Evolutionary conservation across 2,888 invertebrate species (phyloP).

Genomic region (Tenthredo scrophulariae): DNA sequence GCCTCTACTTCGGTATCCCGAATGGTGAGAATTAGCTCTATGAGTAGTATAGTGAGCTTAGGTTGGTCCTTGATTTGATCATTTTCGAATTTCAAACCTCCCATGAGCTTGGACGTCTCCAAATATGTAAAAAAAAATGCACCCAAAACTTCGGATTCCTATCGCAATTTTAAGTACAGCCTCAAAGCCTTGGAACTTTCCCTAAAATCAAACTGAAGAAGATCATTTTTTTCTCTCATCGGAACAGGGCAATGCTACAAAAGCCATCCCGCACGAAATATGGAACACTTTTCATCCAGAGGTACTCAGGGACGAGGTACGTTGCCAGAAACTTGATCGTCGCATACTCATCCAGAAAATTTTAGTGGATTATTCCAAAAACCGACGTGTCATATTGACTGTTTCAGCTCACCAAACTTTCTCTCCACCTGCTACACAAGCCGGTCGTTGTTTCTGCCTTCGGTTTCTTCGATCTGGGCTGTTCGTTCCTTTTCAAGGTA

Average conservation of each 20-base stretch:
- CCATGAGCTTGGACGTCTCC: too few relatives aligned
- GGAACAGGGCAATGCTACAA: neutral
- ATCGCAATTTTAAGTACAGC: too few relatives aligned
- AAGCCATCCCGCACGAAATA: neutral
- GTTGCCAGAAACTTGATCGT: neutral
- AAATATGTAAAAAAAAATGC: too few relatives aligned
- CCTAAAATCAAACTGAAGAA: neutral
- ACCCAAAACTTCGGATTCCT: too few relatives aligned
- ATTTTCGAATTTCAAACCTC: too few relatives aligned
- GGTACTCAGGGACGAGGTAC: neutral
- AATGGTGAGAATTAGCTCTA: neutral
- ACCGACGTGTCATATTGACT: neutral
- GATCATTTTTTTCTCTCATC: neutral
- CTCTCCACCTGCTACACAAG: neutral
- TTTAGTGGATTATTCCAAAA: neutral
- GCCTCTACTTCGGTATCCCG: neutral
- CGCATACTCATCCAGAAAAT: too few relatives aligned
- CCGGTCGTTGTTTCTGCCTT: neutral
- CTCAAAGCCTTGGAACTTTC: too few relatives aligned
- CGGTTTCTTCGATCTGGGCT: constrained; percentile 9
- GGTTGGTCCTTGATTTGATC: too few relatives aligned
- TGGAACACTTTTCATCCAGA: constrained; percentile 7
- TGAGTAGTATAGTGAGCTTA: too few relatives aligned
- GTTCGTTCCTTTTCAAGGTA: neutral
- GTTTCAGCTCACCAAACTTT: neutral